These are phyloP conservation scores for Zootermopsis nevadensis DNA, from an alignment of 2,888 invertebrate species.

Conservation along the genomic window DNA sequence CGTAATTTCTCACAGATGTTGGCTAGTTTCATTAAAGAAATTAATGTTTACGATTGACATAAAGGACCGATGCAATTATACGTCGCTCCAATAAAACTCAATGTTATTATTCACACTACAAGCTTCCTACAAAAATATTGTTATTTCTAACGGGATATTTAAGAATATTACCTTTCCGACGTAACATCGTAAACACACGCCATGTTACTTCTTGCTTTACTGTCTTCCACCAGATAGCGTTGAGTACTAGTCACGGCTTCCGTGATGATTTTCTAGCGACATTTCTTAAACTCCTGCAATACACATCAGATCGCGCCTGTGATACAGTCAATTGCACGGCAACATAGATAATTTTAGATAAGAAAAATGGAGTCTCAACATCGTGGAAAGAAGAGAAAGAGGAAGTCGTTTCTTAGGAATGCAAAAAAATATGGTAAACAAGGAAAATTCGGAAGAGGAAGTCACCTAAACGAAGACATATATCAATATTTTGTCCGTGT, in stretches of 20 bases:
- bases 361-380: not conserved
- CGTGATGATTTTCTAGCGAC: too few relatives aligned
- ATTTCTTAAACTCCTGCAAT: too few relatives aligned
- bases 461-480: constrained; percentile 76
- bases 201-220: not conserved
- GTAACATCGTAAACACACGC: not conserved
- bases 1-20: too few relatives aligned
- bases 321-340: too few relatives aligned
- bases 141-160: not conserved
- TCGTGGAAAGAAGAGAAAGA: constrained; percentile 47
- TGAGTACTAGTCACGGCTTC: not conserved
- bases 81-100: too few relatives aligned
- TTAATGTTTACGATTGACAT: too few relatives aligned
- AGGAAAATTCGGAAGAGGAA: constrained; percentile 78
- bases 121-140: too few relatives aligned
- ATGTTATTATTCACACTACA: too few relatives aligned
- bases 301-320: too few relatives aligned
- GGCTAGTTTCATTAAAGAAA: too few relatives aligned
- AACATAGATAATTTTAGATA: not conserved
- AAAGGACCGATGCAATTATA: too few relatives aligned
- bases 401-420: constrained; percentile 75
- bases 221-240: not conserved
- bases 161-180: not conserved
- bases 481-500: constrained; percentile 83
- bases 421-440: constrained; percentile 82